phyloP scores from a whole-genome alignment of 2,888 invertebrate species.

The Coecobrya sp. region DNA sequence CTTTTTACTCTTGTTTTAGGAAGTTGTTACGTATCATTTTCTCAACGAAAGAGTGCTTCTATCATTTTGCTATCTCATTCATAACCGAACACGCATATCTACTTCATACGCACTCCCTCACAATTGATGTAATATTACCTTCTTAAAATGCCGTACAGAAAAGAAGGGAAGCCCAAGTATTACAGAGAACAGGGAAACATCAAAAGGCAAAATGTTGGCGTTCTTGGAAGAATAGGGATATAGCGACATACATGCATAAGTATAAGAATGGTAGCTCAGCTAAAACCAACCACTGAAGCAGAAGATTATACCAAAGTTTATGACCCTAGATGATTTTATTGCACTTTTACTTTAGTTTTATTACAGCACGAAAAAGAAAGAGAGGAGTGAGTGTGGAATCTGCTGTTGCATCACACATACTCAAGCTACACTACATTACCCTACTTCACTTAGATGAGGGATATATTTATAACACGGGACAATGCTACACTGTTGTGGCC shows the following conservation, averaged over 20 bases:
- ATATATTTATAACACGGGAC: background rate
- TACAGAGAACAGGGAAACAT: background rate
- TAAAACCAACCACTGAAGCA: slow-evolving; percentile 78
- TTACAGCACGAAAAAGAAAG: slow-evolving; percentile 63
- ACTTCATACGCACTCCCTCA: background rate
- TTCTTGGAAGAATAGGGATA: background rate
- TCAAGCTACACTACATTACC: slow-evolving; percentile 40
- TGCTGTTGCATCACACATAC: slow-evolving; percentile 59
- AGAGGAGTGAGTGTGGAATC: slow-evolving; percentile 54
- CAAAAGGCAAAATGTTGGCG: slow-evolving; percentile 1
- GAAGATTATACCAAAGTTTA: slow-evolving; percentile 81
- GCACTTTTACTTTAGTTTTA: slow-evolving; percentile 84
- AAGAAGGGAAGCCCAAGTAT: background rate
- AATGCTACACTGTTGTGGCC: slow-evolving; percentile 18
- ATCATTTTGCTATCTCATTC: slow-evolving; percentile 60
- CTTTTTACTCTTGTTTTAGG: slow-evolving; percentile 67
- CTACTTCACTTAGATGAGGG: background rate
- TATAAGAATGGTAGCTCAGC: slow-evolving; percentile 50
- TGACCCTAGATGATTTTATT: slow-evolving; percentile 84
- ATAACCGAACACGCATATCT: background rate
- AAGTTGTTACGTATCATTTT: slow-evolving; percentile 63
- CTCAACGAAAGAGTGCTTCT: slow-evolving; percentile 40
- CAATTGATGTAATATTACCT: slow-evolving; percentile 18
- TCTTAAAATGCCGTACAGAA: background rate
- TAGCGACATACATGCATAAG: no score